Evolutionary conservation across 2,113 vertebrate genomes (phyloP).

Genomic region (Triplophysa siluroides): DNA sequence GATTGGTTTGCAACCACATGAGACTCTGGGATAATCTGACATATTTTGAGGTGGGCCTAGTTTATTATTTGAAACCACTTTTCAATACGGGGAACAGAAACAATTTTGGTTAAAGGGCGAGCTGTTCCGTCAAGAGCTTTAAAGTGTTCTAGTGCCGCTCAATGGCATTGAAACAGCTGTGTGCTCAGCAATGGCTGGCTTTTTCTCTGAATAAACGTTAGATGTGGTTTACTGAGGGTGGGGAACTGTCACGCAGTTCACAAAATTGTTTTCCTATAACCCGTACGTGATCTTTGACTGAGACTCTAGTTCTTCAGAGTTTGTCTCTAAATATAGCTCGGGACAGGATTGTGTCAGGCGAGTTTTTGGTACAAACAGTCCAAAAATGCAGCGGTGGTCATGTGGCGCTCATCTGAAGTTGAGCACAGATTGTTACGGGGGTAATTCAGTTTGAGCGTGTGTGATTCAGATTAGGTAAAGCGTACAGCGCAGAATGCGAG

Average conservation of each 20-base stretch:
- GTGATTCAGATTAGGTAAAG: constrained; percentile 46
- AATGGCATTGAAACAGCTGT: constrained; percentile 26
- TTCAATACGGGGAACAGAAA: constrained; percentile 25
- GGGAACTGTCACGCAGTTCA: background rate
- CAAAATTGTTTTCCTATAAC: background rate
- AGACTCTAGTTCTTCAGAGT: constrained; percentile 13
- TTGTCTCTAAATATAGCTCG: constrained; percentile 43
- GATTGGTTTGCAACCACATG: constrained; percentile 24
- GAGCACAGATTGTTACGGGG: background rate
- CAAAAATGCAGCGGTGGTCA: constrained; percentile 39
- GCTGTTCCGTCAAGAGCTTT: background rate
- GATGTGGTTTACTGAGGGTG: constrained; percentile 14
- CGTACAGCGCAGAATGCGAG: constrained; percentile 4
- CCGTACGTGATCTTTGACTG: constrained; percentile 10
- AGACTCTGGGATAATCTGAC: background rate
- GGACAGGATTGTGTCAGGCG: constrained; percentile 12
- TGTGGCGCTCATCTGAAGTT: constrained; percentile 32
- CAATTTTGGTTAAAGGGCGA: constrained; percentile 19
- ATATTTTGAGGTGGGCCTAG: constrained; percentile 11
- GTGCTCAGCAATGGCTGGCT: background rate
- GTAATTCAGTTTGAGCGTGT: constrained; percentile 49
- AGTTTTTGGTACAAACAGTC: constrained; percentile 41
- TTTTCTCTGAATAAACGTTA: constrained; percentile 28
- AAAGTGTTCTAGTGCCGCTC: constrained; percentile 16
- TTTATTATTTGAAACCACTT: constrained; percentile 18